A percentile compares a stretch with the other conserved stretches of the same genome.
Conservation (phyloP, 1,140 invertebrate genomes). For the Pogonus chalceus region DNA sequence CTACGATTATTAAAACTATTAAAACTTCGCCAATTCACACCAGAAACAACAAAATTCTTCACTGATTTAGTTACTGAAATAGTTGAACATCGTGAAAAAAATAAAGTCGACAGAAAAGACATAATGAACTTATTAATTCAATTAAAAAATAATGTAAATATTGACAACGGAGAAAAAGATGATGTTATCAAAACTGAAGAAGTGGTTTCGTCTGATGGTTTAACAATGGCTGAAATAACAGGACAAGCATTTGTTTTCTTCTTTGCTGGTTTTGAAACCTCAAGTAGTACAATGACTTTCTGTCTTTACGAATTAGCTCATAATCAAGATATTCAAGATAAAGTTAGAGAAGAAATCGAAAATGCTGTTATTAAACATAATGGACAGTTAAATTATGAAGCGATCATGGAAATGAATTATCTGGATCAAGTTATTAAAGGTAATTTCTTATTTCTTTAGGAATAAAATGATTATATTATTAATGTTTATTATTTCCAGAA, state of each 20-base stretch:
- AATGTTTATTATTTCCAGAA: slow-evolving; percentile 20
- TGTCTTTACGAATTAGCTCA: slow-evolving; percentile 36
- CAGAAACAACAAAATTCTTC: slow-evolving; percentile 31
- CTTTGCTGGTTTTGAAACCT: slow-evolving; percentile 40
- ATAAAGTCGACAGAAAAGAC: slow-evolving; percentile 39
- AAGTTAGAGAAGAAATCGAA: slow-evolving; percentile 43
- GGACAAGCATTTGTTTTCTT: slow-evolving; percentile 34
- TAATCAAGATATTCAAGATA: slow-evolving; percentile 37
- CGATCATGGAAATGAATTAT: slow-evolving; percentile 38
- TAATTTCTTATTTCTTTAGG: slow-evolving; percentile 14
- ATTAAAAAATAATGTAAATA: slow-evolving; percentile 41
- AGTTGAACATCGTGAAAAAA: slow-evolving; percentile 36
- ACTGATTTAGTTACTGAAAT: slow-evolving; percentile 41
- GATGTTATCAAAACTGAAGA: not conserved
- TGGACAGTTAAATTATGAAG: slow-evolving; percentile 37
- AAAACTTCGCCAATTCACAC: not conserved
- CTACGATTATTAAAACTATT: not conserved
- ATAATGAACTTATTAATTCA: slow-evolving; percentile 45
- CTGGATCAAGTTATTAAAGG: slow-evolving; percentile 38
- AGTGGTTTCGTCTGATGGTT: not conserved
- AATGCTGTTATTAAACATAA: slow-evolving; percentile 29
- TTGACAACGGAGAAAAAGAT: slow-evolving; percentile 31
- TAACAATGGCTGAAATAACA: slow-evolving; percentile 29
- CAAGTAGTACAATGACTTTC: slow-evolving; percentile 40
- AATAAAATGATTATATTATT: not conserved